Evolutionary conservation across 2,797 vertebrate species (phyloP), one percentile per base, ranked within the genome.

Genomic region (Hippocampus kuda): DNA sequence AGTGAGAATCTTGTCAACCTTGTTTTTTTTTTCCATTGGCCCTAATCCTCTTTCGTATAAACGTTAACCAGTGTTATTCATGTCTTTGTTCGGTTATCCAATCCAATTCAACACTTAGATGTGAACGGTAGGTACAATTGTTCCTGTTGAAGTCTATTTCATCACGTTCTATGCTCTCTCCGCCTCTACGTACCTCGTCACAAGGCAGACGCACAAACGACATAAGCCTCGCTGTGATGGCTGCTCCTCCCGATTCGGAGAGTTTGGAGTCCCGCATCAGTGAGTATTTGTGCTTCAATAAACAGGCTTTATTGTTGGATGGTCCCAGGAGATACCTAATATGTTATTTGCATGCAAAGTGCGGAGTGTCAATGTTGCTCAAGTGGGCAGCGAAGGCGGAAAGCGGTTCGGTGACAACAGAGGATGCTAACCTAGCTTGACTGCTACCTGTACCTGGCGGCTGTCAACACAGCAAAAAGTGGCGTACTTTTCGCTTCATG

Each of bases 221-320:
- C 73, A 86, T 82, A 87, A 88, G 83, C 88, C 88, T 85, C 86
- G 85, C 83, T 87, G 90, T 87, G 85, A 93, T 93, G 92, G 91
- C 92, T 87, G 89, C 91, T 75, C 91, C 90, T 82, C 90, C 94
- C 85, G 95, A 95, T 72, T 90, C 92, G 76, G 94, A 94, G 88
- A 94, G 92, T 88, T 89, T 97, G 89, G 94, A 97, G 91, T 93
- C 93, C 80, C 89, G 91, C 81, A 95, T 98, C 88, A 98, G 95
- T 97, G 88, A 97, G 95, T 96, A 77, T 84, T 80, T 79, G n/a
- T 72, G 81, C 79, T 73, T 76, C 5, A 48, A 70, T 60, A 8
- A 0, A 1, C 30, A 12, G 18, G 11, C 27, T 0, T 0, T 22
- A 24, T 10, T 4, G 12, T 27, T 20, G 12, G 1, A 22, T 30